These are phyloP conservation scores for Philopotamus ludificatus DNA, from an alignment of 1,140 invertebrate genomes.

Conservation along the genomic window DNA sequence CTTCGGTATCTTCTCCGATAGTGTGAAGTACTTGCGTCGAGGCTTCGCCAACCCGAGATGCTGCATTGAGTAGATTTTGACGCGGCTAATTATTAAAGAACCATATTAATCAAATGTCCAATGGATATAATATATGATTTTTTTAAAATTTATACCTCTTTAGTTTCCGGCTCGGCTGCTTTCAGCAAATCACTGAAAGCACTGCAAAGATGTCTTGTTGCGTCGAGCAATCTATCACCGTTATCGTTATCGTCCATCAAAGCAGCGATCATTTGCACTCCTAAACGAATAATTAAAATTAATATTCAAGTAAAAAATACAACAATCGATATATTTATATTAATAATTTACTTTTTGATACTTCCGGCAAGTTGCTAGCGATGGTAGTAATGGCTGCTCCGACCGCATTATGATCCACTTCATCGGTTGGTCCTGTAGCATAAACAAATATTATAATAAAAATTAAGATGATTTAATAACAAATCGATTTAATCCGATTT, in stretches of 20 bases:
- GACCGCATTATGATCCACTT: constrained; percentile 92
- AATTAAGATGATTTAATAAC: background rate
- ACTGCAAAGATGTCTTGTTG: constrained; percentile 85
- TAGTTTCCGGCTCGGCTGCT: constrained; percentile 90
- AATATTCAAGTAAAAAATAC: background rate
- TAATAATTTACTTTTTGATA: constrained; percentile 72
- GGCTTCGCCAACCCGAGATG: constrained; percentile 92
- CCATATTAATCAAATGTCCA: constrained; percentile 21
- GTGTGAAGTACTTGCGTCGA: constrained; percentile 91
- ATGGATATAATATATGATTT: constrained; percentile 12
- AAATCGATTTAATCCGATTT: constrained; percentile 24
- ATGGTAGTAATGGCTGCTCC: constrained; percentile 97
- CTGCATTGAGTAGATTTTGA: constrained; percentile 90
- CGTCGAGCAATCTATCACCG: constrained; percentile 86
- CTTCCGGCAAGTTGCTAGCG: constrained; percentile 92
- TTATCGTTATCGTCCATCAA: constrained; percentile 81
- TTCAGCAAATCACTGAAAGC: constrained; percentile 94
- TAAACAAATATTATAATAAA: background rate
- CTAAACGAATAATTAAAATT: constrained; percentile 19
- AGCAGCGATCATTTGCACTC: constrained; percentile 91
- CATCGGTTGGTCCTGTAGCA: constrained; percentile 64
- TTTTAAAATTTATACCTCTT: constrained; percentile 64
- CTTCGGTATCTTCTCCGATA: constrained; percentile 87
- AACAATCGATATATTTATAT: background rate
- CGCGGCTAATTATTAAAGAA: constrained; percentile 63